Conservation (phyloP, 2,113 vertebrate genomes). For the Mystacornis crossleyi region DNA sequence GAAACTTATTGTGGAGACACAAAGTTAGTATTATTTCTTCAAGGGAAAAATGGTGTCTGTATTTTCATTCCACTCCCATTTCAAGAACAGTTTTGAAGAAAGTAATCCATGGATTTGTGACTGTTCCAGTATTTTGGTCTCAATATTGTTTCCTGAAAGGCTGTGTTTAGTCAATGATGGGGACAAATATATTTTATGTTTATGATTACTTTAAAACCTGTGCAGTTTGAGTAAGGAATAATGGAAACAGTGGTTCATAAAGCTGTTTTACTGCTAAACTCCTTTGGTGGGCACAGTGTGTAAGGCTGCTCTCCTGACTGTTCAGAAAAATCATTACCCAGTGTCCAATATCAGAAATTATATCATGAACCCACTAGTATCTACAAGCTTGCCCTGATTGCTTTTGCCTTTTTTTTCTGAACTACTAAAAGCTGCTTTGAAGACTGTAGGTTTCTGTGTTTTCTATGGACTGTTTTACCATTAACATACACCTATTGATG, state of each 20-base stretch:
- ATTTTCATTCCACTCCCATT: background rate
- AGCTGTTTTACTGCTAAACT: background rate
- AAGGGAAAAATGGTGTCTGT: background rate
- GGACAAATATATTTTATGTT: background rate
- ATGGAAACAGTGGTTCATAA: background rate
- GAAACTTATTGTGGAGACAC: background rate
- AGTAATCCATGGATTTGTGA: background rate
- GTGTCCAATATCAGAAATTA: background rate
- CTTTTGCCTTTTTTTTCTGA: background rate
- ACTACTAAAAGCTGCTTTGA: background rate
- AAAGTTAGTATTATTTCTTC: background rate
- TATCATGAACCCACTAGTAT: background rate
- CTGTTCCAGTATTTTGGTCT: background rate
- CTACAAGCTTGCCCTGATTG: background rate
- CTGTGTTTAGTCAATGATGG: background rate
- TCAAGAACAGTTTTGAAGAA: background rate
- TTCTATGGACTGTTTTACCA: background rate
- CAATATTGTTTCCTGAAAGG: background rate
- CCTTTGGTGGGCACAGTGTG: background rate
- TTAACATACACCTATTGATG: background rate
- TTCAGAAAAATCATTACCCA: background rate
- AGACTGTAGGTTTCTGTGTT: background rate
- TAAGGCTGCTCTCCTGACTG: background rate
- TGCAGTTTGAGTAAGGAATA: background rate
- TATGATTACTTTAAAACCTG: background rate